Conservation (phyloP, 2,113 vertebrate genomes). For the Aspidoscelis tigris region DNA sequence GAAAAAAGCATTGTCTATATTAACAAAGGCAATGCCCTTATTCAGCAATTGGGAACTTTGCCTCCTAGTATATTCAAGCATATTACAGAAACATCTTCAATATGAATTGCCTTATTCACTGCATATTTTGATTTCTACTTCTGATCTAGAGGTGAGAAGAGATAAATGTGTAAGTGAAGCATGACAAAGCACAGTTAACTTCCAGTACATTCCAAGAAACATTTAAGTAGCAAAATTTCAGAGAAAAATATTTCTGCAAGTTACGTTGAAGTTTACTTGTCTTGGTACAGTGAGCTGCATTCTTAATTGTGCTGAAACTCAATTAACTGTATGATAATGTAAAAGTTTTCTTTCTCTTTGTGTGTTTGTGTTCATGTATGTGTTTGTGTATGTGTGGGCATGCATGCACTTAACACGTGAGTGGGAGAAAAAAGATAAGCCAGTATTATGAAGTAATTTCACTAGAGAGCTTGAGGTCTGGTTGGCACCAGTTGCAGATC, state of each 20-base stretch:
- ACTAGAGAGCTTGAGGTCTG: neutral
- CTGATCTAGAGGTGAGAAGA: neutral
- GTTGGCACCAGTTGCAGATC: neutral
- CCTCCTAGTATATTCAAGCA: fast-evolving
- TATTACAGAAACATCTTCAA: neutral
- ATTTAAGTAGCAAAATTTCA: slow-evolving; percentile 2
- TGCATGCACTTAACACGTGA: too few relatives aligned
- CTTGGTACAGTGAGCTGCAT: neutral
- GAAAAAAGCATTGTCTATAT: too few relatives aligned
- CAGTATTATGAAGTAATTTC: neutral
- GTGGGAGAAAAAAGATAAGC: too few relatives aligned
- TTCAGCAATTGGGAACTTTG: fast-evolving
- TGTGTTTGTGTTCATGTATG: neutral
- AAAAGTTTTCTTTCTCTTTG: fast-evolving
- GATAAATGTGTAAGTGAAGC: neutral
- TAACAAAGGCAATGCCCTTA: too few relatives aligned
- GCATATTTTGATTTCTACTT: neutral
- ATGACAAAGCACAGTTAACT: neutral
- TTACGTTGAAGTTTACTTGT: neutral
- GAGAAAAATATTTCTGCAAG: neutral
- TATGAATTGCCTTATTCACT: slow-evolving; percentile 11
- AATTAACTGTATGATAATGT: neutral
- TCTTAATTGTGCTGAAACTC: neutral
- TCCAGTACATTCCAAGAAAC: neutral
- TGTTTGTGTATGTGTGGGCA: neutral